Evolutionary conservation across 2,797 vertebrate species (phyloP).

Genomic region (Anguilla megastoma): DNA sequence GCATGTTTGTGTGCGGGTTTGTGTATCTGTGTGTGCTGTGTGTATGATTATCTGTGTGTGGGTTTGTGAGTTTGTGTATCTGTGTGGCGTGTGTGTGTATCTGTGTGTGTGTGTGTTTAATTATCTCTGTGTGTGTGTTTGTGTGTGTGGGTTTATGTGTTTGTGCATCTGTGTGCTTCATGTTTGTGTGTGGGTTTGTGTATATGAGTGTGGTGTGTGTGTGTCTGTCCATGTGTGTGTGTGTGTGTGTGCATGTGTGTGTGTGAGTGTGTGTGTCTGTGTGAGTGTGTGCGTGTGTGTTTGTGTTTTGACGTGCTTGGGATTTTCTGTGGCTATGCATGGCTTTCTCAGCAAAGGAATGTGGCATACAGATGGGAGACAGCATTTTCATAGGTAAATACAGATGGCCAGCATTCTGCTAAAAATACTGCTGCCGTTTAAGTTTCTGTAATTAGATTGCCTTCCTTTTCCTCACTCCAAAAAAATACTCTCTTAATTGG

Average conservation of each 20-base stretch:
- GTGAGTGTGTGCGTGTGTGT: slow-evolving; percentile 24
- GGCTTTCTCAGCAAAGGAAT: not conserved
- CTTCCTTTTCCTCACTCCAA: not conserved
- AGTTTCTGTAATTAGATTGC: not conserved
- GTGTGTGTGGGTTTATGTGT: too few relatives aligned
- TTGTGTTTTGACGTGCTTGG: slow-evolving; percentile 22
- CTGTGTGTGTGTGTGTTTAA: slow-evolving; percentile 19
- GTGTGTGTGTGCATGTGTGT: slow-evolving; percentile 30
- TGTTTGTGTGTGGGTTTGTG: not conserved
- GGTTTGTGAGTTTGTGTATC: slow-evolving; percentile 14
- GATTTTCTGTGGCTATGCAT: not conserved
- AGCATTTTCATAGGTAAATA: not conserved
- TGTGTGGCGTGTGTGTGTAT: slow-evolving; percentile 14
- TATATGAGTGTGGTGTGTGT: slow-evolving; percentile 19
- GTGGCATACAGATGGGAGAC: not conserved
- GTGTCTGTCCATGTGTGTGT: slow-evolving; percentile 6
- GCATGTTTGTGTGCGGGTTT: slow-evolving; percentile 26
- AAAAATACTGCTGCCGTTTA: not conserved
- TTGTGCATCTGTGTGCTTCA: not conserved
- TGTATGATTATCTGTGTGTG: slow-evolving; percentile 27
- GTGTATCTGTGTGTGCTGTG: slow-evolving; percentile 25
- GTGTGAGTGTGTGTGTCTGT: slow-evolving; percentile 24
- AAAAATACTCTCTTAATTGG: not conserved
- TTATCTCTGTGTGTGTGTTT: not conserved
- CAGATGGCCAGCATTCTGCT: not conserved